phyloP scores from a whole-genome alignment of 2,797 vertebrate species.

The Spatula clypeata region DNA sequence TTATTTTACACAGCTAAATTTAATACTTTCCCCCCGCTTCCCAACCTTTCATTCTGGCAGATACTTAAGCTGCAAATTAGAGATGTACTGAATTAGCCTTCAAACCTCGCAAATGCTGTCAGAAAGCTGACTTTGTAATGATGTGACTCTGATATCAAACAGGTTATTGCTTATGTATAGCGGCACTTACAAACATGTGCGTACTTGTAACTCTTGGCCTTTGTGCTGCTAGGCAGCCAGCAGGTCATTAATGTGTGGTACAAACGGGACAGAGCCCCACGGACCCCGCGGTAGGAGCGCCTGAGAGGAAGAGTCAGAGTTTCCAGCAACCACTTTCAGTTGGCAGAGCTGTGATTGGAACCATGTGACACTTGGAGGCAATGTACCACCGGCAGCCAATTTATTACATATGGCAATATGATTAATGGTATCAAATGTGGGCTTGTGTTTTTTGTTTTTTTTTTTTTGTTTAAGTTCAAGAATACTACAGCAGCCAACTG shows the following conservation, averaged over 20 bases:
- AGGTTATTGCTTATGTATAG: conserved; percentile 48
- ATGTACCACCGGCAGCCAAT: conserved; percentile 83
- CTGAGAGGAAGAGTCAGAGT: conserved; percentile 78
- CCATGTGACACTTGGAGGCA: conserved; percentile 85
- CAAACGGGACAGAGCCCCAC: neutral
- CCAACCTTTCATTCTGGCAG: conserved; percentile 22
- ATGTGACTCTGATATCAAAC: conserved; percentile 71
- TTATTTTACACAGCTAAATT: conserved; percentile 51
- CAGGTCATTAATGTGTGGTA: conserved; percentile 59
- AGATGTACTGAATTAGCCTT: conserved; percentile 67
- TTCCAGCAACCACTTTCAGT: conserved; percentile 82
- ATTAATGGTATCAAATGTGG: conserved; percentile 86
- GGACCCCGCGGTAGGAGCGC: neutral
- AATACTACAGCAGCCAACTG: conserved; percentile 75
- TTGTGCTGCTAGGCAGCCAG: conserved; percentile 35
- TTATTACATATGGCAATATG: conserved; percentile 87
- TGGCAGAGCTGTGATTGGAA: conserved; percentile 84
- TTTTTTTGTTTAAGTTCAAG: conserved; percentile 21
- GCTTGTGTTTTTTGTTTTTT: neutral
- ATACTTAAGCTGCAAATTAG: conserved; percentile 68
- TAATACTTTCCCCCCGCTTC: conserved; percentile 10
- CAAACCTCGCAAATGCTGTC: conserved; percentile 51
- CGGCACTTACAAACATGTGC: conserved; percentile 50
- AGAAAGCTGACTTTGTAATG: conserved; percentile 34
- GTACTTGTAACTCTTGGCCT: conserved; percentile 41